These are phyloP conservation scores for Zootoca vivipara DNA, from an alignment of 2,113 vertebrate species.

Conservation along the genomic window DNA sequence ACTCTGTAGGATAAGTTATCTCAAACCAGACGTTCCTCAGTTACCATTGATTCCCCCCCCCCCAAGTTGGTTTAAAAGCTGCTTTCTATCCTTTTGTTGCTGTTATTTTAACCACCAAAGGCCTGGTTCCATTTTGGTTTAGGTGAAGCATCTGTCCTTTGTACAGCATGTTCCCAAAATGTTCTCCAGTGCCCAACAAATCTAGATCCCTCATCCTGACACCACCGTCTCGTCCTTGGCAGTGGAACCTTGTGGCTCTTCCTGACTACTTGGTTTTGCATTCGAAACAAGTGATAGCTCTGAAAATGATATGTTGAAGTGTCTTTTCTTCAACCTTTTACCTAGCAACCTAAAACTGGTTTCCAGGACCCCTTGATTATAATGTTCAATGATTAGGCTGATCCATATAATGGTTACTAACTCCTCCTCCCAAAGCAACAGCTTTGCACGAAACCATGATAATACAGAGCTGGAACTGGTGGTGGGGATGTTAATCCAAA, in stretches of 20 bases:
- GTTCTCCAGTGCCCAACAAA: neutral
- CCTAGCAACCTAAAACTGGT: neutral
- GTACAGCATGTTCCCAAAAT: neutral
- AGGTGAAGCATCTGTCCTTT: neutral
- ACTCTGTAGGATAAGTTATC: neutral
- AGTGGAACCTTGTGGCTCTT: neutral
- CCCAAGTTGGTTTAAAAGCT: too few species aligned
- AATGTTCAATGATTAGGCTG: neutral
- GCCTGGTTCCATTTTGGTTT: neutral
- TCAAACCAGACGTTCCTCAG: neutral
- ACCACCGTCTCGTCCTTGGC: neutral
- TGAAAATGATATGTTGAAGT: neutral
- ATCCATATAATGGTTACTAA: fast-evolving
- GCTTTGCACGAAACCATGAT: neutral
- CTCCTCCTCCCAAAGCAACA: neutral
- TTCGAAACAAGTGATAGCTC: too few species aligned
- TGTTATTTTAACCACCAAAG: neutral
- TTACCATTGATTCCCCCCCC: neutral
- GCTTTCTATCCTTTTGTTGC: neutral
- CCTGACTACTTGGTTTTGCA: neutral
- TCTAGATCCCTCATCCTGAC: neutral
- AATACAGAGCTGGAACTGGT: neutral
- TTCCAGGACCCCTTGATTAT: neutral
- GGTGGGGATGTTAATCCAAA: neutral
- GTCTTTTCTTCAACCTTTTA: neutral